Evolutionary conservation across 2,113 vertebrate species (phyloP), one percentile per base, ranked within the genome.

Genomic region (Tympanuchus pallidicinctus): DNA sequence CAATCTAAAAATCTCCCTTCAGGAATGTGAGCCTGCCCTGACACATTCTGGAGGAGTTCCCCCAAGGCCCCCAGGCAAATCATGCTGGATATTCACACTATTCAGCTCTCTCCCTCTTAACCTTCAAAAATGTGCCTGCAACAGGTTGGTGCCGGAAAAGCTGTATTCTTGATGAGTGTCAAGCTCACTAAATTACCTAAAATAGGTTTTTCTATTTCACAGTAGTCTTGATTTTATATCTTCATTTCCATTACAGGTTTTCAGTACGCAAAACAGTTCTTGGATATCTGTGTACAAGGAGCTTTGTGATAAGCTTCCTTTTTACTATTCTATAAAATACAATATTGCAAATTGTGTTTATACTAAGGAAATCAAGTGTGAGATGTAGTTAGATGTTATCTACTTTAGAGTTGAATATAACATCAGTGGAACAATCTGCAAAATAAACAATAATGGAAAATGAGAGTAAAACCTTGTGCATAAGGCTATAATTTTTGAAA

Each of bases 301-400:
- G 43, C 75, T 77, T 34, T 88, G 61, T 3, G 94, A 91, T 96
- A 95, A 93, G 25, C 74, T 88, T 94, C 88, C 48, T 88, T 75
- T 95, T 95, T 82, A 67, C 45, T 84, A 66, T 87, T 94, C 79
- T 76, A 25, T 80, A 79, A 95, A 96, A 90, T 88, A 91, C 56
- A 70, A 57, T 34, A 30, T 47, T 48, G 30, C 11, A 91, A 90
- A 92, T 74, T 91, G 79, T 91, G 42, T 72, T 91, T 91, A 61
- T 52, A 21, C 45, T 86, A 80, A 82, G 83, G 61, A 90, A 95
- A 86, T 77, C 42, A 81, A 89, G 47, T 43, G 47, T 75, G 82
- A 93, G 81, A 28, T 91, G 69, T 24, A 59, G 85, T 56, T 60
- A 94, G 75, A 88, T 92, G 40, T 71, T 91, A 92, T 90, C 89